Conservation (phyloP, 1,140 invertebrate genomes). For the Halyomorpha halys region DNA sequence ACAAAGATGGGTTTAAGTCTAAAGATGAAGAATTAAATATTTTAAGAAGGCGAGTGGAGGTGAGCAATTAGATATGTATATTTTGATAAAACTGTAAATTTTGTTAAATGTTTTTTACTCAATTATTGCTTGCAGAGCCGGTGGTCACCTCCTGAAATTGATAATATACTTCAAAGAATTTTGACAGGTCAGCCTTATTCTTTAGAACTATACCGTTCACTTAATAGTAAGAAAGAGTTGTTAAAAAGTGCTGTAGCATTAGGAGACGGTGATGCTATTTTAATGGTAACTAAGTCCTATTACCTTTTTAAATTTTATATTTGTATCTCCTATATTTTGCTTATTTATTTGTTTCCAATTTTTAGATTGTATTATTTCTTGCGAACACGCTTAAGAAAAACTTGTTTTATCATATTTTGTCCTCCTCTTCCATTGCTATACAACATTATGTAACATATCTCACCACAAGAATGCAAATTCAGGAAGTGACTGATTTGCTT, state of each 20-base stretch:
- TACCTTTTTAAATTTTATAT: not conserved
- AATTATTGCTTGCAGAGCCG: constrained; percentile 28
- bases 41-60: constrained; percentile 25
- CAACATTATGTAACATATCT: constrained; percentile 43
- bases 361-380: constrained; percentile 43
- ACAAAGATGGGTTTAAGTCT: constrained; percentile 12
- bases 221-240: constrained; percentile 41
- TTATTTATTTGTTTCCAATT: constrained; percentile 27
- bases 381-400: constrained; percentile 41
- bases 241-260: constrained; percentile 40
- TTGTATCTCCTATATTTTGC: not conserved
- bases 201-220: constrained; percentile 42
- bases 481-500: constrained; percentile 42
- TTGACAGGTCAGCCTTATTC: constrained; percentile 39
- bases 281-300: constrained; percentile 36
- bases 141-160: constrained; percentile 32
- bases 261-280: constrained; percentile 45
- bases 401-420: constrained; percentile 40
- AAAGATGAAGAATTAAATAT: constrained; percentile 33
- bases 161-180: constrained; percentile 38
- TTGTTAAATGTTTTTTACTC: not conserved
- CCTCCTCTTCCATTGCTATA: constrained; percentile 39
- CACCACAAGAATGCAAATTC: constrained; percentile 39
- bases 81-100: not conserved
- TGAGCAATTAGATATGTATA: not conserved